phyloP scores from a whole-genome alignment of 2,888 invertebrate species.

The Alsophila aescularia region DNA sequence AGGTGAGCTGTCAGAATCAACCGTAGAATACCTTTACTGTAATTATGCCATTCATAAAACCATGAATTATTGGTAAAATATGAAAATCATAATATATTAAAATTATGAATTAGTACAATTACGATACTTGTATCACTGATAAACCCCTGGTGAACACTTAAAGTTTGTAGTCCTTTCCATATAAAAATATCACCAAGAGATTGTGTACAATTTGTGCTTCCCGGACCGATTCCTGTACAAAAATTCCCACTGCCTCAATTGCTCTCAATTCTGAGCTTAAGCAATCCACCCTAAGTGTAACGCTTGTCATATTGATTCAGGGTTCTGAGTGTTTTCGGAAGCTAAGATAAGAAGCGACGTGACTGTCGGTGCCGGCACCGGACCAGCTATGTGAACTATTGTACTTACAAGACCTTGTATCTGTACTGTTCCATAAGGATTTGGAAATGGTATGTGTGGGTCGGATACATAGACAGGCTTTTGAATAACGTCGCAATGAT shows the following conservation, averaged over 20 bases:
- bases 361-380: slow-evolving; percentile 56
- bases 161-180: no score
- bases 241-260: slow-evolving; percentile 41
- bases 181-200: slow-evolving; percentile 26
- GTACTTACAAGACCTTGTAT: slow-evolving; percentile 52
- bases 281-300: slow-evolving; percentile 70
- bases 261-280: slow-evolving; percentile 56
- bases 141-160: no score
- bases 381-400: slow-evolving; percentile 64
- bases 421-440: slow-evolving; percentile 40
- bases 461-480: neutral
- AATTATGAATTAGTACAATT: no score
- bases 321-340: slow-evolving; percentile 71
- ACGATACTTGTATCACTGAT: no score
- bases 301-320: slow-evolving; percentile 75
- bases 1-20: no score
- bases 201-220: slow-evolving; percentile 28
- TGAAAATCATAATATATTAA: no score
- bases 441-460: slow-evolving; percentile 14
- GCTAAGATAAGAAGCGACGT: slow-evolving; percentile 73
- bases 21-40: no score
- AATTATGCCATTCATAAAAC: no score
- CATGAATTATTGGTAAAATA: no score
- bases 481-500: no score
- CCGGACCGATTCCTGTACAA: slow-evolving; percentile 27